Evolutionary conservation across 2,113 vertebrate genomes (phyloP).

Genomic region (Cyphomyrus plagiostoma): DNA sequence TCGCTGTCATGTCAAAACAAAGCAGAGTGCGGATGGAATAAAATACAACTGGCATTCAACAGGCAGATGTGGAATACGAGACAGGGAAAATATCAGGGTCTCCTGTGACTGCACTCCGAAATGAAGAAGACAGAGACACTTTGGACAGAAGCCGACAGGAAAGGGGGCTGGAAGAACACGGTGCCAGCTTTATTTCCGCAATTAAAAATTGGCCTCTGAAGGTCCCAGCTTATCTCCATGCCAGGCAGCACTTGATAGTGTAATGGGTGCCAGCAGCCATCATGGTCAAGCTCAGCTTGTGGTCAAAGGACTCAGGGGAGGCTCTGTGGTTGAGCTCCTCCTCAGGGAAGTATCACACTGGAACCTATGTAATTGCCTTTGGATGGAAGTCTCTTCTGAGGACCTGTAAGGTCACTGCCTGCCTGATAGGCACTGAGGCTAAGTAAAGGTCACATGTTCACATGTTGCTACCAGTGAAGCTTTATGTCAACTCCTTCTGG

Average conservation of each 20-base stretch:
- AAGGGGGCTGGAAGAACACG: conserved; percentile 4
- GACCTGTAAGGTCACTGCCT: neutral
- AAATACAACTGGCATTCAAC: conserved; percentile 36
- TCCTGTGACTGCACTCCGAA: neutral
- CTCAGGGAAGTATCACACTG: neutral
- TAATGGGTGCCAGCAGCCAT: neutral
- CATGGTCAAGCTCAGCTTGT: neutral
- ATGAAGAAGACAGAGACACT: neutral
- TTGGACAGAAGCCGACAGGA: conserved; percentile 1
- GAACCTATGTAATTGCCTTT: neutral
- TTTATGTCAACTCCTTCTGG: neutral
- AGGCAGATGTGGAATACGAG: neutral
- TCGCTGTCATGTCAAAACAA: conserved; percentile 42
- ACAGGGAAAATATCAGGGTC: neutral
- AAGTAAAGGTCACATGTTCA: neutral
- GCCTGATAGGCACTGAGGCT: neutral
- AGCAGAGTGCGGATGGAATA: conserved; percentile 29
- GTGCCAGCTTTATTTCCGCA: neutral
- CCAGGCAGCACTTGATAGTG: neutral
- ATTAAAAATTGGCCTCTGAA: conserved; percentile 6
- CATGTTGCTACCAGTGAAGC: neutral
- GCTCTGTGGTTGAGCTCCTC: neutral
- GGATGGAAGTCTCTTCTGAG: neutral
- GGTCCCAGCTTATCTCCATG: neutral
- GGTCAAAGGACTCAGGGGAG: neutral